phyloP scores from a whole-genome alignment of 1,140 invertebrate genomes.

The Panagrolaimus sp. region DNA sequence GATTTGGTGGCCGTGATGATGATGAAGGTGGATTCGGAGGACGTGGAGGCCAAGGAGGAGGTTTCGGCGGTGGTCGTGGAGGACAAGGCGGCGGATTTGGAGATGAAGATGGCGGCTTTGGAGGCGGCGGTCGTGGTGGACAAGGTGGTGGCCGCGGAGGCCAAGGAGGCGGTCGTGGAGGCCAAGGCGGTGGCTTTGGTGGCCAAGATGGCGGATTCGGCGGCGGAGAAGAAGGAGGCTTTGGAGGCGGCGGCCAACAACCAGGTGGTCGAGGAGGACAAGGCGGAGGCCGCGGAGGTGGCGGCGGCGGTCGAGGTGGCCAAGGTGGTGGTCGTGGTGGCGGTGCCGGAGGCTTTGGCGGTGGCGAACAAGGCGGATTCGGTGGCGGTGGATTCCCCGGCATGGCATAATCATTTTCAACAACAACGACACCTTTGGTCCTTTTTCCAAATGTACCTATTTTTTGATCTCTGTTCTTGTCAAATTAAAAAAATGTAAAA shows the following conservation, averaged over 20 bases:
- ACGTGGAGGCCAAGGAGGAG: slow-evolving; percentile 23
- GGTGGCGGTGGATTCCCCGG: slow-evolving; percentile 62
- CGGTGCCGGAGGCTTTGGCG: slow-evolving; percentile 34
- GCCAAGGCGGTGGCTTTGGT: slow-evolving; percentile 42
- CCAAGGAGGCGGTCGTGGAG: slow-evolving; percentile 13
- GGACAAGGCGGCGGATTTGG: slow-evolving; percentile 41
- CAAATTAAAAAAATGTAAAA: no score
- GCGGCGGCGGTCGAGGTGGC: slow-evolving; percentile 44
- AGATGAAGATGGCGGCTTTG: slow-evolving; percentile 36
- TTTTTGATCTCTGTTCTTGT: no score
- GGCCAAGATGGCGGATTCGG: slow-evolving; percentile 24
- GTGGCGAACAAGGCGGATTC: slow-evolving; percentile 51
- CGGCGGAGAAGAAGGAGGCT: neutral
- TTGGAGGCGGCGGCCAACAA: neutral
- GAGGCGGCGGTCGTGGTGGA: slow-evolving; percentile 41
- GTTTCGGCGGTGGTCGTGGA: slow-evolving; percentile 29
- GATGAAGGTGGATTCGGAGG: neutral
- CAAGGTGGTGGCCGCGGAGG: slow-evolving; percentile 24
- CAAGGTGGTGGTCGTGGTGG: slow-evolving; percentile 22
- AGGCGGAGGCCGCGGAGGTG: slow-evolving; percentile 28
- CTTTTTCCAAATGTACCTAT: no score
- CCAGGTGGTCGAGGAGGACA: neutral
- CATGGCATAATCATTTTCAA: no score
- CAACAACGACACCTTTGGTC: no score
- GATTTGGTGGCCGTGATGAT: neutral